Percentiles rank a stretch among this genome's conserved stretches.
Evolutionary conservation across 2,797 vertebrate genomes (phyloP).

Genomic region (Carcharodon carcharias): DNA sequence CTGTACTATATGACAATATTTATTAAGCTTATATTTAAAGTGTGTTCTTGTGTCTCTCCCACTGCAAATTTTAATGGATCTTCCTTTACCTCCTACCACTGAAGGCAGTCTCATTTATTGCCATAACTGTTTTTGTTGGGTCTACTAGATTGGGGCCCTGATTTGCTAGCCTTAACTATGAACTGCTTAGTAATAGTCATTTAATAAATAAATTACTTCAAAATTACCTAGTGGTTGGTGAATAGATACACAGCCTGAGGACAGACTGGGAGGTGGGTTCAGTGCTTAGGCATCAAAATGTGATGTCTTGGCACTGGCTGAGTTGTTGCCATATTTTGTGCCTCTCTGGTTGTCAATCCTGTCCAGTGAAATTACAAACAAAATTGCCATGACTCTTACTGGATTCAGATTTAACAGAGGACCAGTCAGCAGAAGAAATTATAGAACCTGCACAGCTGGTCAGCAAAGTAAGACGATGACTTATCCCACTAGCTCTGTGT

Average conservation of each 20-base stretch:
- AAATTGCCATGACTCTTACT: neutral
- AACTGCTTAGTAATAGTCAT: too few species aligned
- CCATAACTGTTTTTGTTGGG: neutral
- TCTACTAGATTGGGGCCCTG: neutral
- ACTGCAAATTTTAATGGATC: neutral
- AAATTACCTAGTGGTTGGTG: neutral
- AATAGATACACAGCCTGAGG: neutral
- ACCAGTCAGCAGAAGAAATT: neutral
- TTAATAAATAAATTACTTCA: too few species aligned
- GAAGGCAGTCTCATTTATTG: neutral
- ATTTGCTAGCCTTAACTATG: neutral
- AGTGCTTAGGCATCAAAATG: neutral
- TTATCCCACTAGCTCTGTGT: neutral
- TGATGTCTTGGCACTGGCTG: neutral
- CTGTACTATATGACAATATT: neutral
- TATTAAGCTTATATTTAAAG: neutral
- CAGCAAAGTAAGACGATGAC: neutral
- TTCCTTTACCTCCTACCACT: neutral
- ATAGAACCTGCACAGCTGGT: neutral
- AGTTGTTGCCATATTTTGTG: too few species aligned
- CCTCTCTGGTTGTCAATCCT: too few species aligned
- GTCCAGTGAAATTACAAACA: too few species aligned
- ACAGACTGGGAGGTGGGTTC: neutral
- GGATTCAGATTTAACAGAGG: neutral
- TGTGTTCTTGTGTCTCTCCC: neutral